Base-by-base conservation (phyloP, 2,113 vertebrate genomes). In the Gracilinanus agilis region DNA sequence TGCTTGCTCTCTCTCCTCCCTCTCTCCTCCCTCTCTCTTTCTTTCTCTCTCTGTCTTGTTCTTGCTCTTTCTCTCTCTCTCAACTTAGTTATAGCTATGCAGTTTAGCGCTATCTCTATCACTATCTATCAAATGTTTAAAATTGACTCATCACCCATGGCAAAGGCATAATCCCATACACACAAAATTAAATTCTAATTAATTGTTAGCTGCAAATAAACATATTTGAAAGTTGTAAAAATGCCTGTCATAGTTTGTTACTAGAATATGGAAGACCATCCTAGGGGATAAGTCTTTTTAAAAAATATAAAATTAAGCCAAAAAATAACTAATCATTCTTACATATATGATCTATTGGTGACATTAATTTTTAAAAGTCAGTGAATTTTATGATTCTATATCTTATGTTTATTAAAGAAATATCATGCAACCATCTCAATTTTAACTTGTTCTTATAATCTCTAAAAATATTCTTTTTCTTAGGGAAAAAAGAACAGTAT, bases 401-500 rank as follows among this genome's bases (percentile, higher is more conserved):
- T 55, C 92, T 90, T 56, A 49, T 94, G 44, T 58, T 96, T 92
- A 53, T 83, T 91, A 21, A 75, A 11, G 19, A 93, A 92, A 93
- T 21, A 19, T 88, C 53, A 90, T 91, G 89, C 56, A 23, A 75
- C 83, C 92, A 16, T 9, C 83, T 29, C 44, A 92, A 55, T 3
- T 89, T 90, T 89, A 53, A 90, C 61, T 56, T 92, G 53, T 49
- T 89, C 29, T 91, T 91, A 7, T 92, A 92, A 95, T 54, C 13
- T 27, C 67, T 25, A 54, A 49, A 92, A 95, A 95, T 56, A 11
- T 23, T 95, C 19, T 95, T 96, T 92, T 90, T 44, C 53, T 83
- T 98, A 99, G 99, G 99, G 98, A 92, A 98, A 99, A 98, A 99
- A 99, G 98, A 99, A 99, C 97, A 99, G 99, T 94, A 98, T 99